phyloP scores from a whole-genome alignment of 2,888 invertebrate species.

The Keiferia lycopersicella region DNA sequence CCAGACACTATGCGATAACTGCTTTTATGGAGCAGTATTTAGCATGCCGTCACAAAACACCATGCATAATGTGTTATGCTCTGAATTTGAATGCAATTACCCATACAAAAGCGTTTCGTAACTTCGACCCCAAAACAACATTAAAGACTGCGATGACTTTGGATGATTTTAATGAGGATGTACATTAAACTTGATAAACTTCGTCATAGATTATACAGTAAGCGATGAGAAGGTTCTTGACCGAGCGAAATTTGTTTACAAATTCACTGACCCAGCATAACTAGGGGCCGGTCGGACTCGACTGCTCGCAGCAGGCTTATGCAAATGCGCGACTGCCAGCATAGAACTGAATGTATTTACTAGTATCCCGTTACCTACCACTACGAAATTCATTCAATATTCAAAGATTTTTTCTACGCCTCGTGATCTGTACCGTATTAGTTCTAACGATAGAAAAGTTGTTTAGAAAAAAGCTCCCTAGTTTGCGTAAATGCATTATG shows the following conservation, averaged over 20 bases:
- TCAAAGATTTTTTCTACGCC: constrained; percentile 23
- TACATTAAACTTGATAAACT: constrained; percentile 12
- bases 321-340: constrained; percentile 26
- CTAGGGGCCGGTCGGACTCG: constrained; percentile 24
- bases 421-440: constrained; percentile 26
- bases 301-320: constrained; percentile 21
- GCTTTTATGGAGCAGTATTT: constrained; percentile 17
- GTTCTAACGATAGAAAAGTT: constrained; percentile 16
- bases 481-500: background rate
- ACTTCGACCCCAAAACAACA: constrained; percentile 9
- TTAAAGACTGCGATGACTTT: constrained; percentile 6
- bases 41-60: constrained; percentile 5
- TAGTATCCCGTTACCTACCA: constrained; percentile 25
- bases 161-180: background rate
- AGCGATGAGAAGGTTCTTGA: constrained; percentile 24
- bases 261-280: constrained; percentile 30
- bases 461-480: background rate
- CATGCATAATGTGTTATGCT: constrained; percentile 12
- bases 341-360: constrained; percentile 24
- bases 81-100: constrained; percentile 12
- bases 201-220: background rate
- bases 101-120: constrained; percentile 11
- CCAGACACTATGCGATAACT: constrained; percentile 14
- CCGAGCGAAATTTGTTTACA: constrained; percentile 30
- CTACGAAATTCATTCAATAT: constrained; percentile 24